Conservation (phyloP, 2,888 invertebrate genomes). For the Drosophila tanythrix region DNA sequence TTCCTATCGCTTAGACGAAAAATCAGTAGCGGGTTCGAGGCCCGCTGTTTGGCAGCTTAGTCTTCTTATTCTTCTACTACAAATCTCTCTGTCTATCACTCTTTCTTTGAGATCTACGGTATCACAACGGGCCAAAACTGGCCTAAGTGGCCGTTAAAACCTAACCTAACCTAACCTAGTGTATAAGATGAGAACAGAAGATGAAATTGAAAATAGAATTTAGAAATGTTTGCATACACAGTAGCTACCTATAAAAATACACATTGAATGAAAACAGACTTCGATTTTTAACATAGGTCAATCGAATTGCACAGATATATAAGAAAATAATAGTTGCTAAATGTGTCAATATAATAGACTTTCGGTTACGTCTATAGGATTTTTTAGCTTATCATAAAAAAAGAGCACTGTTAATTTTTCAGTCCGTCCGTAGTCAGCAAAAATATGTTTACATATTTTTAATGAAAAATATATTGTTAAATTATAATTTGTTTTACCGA, state of each 20-base stretch:
- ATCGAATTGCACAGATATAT: not conserved
- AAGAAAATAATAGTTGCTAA: not conserved
- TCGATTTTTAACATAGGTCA: not conserved
- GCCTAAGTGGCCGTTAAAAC: too few species aligned
- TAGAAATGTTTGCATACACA: not conserved
- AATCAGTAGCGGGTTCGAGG: too few species aligned
- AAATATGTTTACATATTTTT: not conserved
- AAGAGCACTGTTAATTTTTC: not conserved
- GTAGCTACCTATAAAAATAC: not conserved
- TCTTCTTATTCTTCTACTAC: too few species aligned
- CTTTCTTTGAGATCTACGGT: too few species aligned
- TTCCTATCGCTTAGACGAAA: too few species aligned
- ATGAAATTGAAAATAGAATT: not conserved
- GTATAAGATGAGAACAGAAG: not conserved
- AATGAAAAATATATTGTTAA: not conserved
- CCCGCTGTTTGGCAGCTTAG: too few species aligned
- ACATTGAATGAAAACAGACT: too few species aligned
- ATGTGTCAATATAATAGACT: not conserved
- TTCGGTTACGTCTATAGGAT: not conserved
- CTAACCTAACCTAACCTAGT: not conserved
- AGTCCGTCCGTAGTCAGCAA: not conserved
- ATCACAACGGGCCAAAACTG: too few species aligned
- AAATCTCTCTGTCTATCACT: too few species aligned
- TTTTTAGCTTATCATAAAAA: not conserved
- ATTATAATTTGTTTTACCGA: slow-evolving; percentile 86